Conservation (phyloP, 2,797 vertebrate genomes). For the Clarias pachynema region DNA sequence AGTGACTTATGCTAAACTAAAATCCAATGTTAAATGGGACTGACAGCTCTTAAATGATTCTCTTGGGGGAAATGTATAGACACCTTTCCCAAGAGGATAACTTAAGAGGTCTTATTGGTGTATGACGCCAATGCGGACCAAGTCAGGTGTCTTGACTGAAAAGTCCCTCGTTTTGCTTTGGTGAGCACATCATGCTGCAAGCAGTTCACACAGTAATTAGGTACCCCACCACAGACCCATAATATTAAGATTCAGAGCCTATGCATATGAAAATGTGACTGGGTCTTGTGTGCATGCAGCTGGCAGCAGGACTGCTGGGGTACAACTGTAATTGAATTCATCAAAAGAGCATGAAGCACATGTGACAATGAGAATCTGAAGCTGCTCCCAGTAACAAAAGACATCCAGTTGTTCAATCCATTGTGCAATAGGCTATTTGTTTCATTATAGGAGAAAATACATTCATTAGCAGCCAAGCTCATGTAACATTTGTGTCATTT, state of each 20-base stretch:
- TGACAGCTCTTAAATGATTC: neutral
- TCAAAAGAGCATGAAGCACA: constrained; percentile 24
- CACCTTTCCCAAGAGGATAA: neutral
- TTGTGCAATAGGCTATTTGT: constrained; percentile 4
- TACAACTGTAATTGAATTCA: constrained; percentile 30
- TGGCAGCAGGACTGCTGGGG: constrained; percentile 22
- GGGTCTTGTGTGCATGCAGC: constrained; percentile 20
- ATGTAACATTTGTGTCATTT: neutral
- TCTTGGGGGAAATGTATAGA: neutral
- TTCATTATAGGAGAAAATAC: neutral
- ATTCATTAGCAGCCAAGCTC: constrained; percentile 9
- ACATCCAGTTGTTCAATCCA: constrained; percentile 2
- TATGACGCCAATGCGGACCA: neutral
- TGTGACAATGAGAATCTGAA: constrained; percentile 11
- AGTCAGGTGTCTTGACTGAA: constrained; percentile 18
- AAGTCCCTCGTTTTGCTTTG: neutral
- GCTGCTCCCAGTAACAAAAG: constrained; percentile 8
- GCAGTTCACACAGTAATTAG: constrained; percentile 27
- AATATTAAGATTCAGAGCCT: constrained; percentile 23
- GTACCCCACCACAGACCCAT: neutral
- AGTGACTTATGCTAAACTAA: neutral
- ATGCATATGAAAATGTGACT: constrained; percentile 30
- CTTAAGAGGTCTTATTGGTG: neutral
- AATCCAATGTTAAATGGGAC: no score
- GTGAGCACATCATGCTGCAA: constrained; percentile 1